Percentiles rank a stretch among this genome's conserved stretches.
phyloP scores from a whole-genome alignment of 30 jellyfish, hydroid and myxozoan species.

The Turritopsis rubra region DNA sequence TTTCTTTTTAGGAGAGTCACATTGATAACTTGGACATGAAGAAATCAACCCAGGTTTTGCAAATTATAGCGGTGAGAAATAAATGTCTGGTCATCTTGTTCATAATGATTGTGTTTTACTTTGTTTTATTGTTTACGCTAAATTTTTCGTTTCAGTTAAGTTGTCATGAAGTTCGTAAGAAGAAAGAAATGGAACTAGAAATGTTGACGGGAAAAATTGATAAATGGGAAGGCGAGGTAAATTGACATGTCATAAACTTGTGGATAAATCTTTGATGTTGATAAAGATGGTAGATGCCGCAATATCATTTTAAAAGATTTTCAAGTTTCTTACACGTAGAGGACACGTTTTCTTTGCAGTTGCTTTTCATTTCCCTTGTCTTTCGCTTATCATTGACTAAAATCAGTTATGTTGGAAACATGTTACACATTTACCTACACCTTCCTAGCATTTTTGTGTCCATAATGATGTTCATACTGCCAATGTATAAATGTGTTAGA shows the following conservation, averaged over 20 bases:
- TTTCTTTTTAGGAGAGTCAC: slow-evolving; percentile 49
- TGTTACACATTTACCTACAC: no score
- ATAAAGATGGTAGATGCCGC: no score
- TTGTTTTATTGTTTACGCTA: background rate
- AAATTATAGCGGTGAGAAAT: slow-evolving; percentile 80
- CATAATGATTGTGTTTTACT: background rate
- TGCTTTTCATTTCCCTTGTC: background rate
- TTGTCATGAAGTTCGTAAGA: slow-evolving; percentile 91
- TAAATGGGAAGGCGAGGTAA: slow-evolving; percentile 99
- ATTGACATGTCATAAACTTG: background rate
- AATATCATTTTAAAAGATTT: no score
- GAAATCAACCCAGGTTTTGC: slow-evolving; percentile 94
- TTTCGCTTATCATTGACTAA: no score
- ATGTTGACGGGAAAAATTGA: slow-evolving; percentile 92
- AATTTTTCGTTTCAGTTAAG: slow-evolving; percentile 44
- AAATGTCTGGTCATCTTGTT: no score
- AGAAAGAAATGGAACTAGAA: slow-evolving; percentile 93
- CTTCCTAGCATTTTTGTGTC: no score
- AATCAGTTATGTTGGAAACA: no score
- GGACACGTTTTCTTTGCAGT: background rate
- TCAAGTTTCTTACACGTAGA: no score
- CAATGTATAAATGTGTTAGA: no score
- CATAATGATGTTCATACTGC: no score
- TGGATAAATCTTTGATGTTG: background rate
- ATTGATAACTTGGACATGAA: slow-evolving; percentile 84